These are phyloP conservation scores for human DNA, from an alignment of 2,113 vertebrate genomes.

Conservation along the genomic window DNA sequence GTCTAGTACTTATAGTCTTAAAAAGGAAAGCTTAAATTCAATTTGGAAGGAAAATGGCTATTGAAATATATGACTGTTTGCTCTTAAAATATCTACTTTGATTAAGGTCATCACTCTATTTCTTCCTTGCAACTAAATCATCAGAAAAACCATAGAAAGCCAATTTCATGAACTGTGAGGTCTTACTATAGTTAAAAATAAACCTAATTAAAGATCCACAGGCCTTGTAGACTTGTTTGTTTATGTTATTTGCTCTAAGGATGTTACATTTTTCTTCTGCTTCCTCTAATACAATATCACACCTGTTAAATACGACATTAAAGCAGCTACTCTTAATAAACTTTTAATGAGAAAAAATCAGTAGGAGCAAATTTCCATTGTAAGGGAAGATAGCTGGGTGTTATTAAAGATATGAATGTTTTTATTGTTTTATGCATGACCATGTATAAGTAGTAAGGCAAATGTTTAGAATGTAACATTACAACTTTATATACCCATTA, in stretches of 20 bases:
- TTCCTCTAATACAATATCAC: slow-evolving; percentile 56
- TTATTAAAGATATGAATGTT: slow-evolving; percentile 8
- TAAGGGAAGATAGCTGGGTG: neutral
- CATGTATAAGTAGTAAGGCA: neutral
- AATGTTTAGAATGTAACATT: neutral
- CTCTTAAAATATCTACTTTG: neutral
- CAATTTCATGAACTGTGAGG: neutral
- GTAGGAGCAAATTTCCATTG: neutral
- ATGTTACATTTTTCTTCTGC: slow-evolving; percentile 46
- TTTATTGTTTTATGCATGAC: neutral
- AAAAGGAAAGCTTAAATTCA: slow-evolving; percentile 25
- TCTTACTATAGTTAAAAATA: slow-evolving; percentile 72
- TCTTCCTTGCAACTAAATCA: neutral
- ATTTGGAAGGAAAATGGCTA: neutral
- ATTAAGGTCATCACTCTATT: neutral
- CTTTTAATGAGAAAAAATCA: neutral
- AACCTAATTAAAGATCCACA: slow-evolving; percentile 55
- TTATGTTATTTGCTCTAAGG: slow-evolving; percentile 49
- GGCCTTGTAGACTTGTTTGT: slow-evolving; percentile 2
- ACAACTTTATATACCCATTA: neutral
- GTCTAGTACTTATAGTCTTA: neutral
- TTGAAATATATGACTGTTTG: neutral
- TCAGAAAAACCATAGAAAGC: slow-evolving; percentile 26
- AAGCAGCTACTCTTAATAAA: neutral
- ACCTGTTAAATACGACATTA: slow-evolving; percentile 43